Percentiles rank a stretch among this genome's conserved stretches.
phyloP scores from a whole-genome alignment of 2,113 vertebrate species.

The Aythya baeri region DNA sequence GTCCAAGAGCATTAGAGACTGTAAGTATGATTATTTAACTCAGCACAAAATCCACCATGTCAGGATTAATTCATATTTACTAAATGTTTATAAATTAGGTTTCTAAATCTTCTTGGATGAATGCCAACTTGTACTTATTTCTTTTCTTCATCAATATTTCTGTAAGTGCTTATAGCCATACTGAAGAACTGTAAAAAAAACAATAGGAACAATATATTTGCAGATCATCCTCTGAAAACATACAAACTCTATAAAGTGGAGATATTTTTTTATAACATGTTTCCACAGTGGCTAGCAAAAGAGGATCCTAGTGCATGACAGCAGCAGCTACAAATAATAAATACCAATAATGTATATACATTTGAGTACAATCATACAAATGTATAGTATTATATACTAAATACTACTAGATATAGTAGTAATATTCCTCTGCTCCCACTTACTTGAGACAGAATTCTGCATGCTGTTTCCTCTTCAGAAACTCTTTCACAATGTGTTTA shows the following conservation, averaged over 20 bases:
- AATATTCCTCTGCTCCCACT: background rate
- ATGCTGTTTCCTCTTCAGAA: background rate
- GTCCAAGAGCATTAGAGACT: conserved; percentile 49
- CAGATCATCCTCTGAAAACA: background rate
- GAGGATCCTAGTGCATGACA: background rate
- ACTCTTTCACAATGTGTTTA: background rate
- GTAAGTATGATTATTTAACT: conserved; percentile 60
- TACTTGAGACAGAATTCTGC: background rate
- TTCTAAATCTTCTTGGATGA: conserved; percentile 56
- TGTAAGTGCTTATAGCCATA: background rate
- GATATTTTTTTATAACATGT: background rate
- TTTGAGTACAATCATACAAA: background rate
- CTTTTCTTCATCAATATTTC: background rate
- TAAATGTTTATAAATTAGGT: conserved; percentile 69
- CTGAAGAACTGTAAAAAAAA: background rate
- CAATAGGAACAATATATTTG: background rate
- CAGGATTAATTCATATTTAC: conserved; percentile 71
- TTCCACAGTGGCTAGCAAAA: background rate
- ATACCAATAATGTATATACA: conserved; percentile 1
- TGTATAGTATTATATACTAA: no score
- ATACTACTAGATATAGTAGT: background rate
- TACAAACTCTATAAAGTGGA: background rate
- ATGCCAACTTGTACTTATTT: conserved; percentile 20
- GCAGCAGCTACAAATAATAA: conserved; percentile 6
- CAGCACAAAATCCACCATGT: conserved; percentile 56